Evolutionary conservation across 2,888 invertebrate genomes (phyloP), one percentile per base, ranked within the genome.

Genomic region (Leptopilina drosophilae): DNA sequence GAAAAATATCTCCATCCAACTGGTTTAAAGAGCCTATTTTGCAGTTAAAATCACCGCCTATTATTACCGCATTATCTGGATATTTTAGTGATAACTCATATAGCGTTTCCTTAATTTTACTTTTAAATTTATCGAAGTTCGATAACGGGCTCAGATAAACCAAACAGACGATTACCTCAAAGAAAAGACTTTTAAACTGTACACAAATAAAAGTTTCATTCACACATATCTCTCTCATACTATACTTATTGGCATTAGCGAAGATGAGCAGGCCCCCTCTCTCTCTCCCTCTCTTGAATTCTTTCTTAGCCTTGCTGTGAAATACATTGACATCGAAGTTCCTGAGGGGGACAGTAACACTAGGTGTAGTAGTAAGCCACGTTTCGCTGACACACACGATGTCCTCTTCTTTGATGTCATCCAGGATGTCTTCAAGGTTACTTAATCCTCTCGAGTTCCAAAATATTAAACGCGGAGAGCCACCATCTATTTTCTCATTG

Each of bases 371-470:
- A 0, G n/a, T 59, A 6, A 59, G 59, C 77, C 65, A 65, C 14
- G 77, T 77, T 40, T 77, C 77, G 46, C 49, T 14, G 14, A 77
- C 7, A 53, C 77, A 77, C 7, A 77, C 9, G 11, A 77, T 64
- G 20, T 77, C 77, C 5, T 20, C 33, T 15, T 26, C n/a, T 26
- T n/a, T 14, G 6, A 65, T 53, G 5, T 65, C 49, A 0, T 65
- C 65, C 12, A 40, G 7, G n/a, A 77, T 46, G 12, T 67, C 59
- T 9, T 46, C 67, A 5, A 56, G 12, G 46, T 77, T 77, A 15
- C 42, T 40, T 7, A 77, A 40, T 40, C 77, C 77, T 40, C 56
- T 65, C 12, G 66, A 77, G 15, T 77, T 77, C 77, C 77, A 77
- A 42, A 67, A 67, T 33, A 67, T 67, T 26, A 67, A 4, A n/a